Conservation (phyloP, 2,888 invertebrate species). For the Syrphus vitripennis region DNA sequence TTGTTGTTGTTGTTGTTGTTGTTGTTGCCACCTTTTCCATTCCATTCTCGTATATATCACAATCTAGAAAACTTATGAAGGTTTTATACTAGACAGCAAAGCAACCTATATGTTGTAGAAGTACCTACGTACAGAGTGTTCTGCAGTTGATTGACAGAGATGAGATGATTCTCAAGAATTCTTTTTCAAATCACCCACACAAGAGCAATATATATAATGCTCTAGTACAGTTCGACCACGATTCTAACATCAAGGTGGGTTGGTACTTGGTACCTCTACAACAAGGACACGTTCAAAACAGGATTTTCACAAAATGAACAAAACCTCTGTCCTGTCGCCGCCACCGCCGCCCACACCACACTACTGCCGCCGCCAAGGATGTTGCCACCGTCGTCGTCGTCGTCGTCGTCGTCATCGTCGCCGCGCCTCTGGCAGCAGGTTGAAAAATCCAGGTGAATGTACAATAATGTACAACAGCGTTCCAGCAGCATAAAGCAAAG, state of each 20-base stretch:
- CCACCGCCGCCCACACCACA: neutral
- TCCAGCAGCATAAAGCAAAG: neutral
- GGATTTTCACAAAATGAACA: slow-evolving; percentile 42
- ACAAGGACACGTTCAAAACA: slow-evolving; percentile 39
- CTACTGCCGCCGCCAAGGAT: too few species aligned
- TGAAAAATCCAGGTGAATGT: neutral
- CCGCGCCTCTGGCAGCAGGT: neutral
- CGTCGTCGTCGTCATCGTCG: too few species aligned
- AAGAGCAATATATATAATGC: neutral
- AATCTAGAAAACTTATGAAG: neutral
- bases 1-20: neutral
- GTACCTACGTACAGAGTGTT: neutral
- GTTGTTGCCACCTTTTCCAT: neutral
- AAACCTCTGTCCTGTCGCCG: slow-evolving; percentile 7
- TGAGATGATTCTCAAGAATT: slow-evolving; percentile 47
- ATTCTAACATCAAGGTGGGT: too few species aligned
- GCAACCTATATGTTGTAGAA: neutral
- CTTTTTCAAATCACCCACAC: neutral
- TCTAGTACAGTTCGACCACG: neutral
- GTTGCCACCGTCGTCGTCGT: too few species aligned
- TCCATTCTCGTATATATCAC: neutral
- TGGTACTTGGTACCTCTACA: too few species aligned
- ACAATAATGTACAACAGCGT: neutral
- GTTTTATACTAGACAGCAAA: neutral
- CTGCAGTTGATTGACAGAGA: slow-evolving; percentile 57